Evolutionary conservation across 2,113 vertebrate genomes (phyloP).

Genomic region (Xiphias gladius): DNA sequence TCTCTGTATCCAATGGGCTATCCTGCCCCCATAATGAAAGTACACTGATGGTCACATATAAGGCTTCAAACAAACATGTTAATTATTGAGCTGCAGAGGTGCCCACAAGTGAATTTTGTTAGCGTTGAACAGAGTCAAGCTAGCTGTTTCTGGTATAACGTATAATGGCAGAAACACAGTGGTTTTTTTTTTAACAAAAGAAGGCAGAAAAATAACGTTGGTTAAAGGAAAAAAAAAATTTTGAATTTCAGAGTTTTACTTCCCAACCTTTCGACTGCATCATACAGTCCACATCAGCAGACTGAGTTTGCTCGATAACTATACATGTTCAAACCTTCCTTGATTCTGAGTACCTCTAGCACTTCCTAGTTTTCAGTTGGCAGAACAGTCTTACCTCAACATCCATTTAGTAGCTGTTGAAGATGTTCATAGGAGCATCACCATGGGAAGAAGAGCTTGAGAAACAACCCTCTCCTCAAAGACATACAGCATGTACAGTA

Average conservation of each 20-base stretch:
- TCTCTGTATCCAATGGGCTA: neutral
- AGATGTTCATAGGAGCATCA: neutral
- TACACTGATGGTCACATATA: neutral
- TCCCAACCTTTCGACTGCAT: neutral
- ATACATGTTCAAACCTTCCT: neutral
- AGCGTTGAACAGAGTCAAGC: neutral
- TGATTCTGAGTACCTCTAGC: neutral
- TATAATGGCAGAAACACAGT: neutral
- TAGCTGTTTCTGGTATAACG: neutral
- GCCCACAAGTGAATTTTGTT: neutral
- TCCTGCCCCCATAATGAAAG: neutral
- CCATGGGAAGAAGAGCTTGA: constrained; percentile 16
- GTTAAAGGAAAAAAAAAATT: neutral
- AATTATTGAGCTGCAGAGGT: neutral
- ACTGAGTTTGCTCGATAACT: neutral
- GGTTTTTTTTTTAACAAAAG: neutral
- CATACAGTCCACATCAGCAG: neutral
- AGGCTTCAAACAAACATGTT: neutral
- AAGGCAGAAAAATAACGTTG: neutral
- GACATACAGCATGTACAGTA: too few relatives aligned
- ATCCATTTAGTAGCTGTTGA: neutral
- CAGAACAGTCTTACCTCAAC: neutral
- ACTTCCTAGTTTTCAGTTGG: too few relatives aligned
- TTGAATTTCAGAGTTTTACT: neutral
- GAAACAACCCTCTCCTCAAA: constrained; percentile 8